phyloP scores from a whole-genome alignment of 2,113 vertebrate genomes.

The Phodopus roborovskii region DNA sequence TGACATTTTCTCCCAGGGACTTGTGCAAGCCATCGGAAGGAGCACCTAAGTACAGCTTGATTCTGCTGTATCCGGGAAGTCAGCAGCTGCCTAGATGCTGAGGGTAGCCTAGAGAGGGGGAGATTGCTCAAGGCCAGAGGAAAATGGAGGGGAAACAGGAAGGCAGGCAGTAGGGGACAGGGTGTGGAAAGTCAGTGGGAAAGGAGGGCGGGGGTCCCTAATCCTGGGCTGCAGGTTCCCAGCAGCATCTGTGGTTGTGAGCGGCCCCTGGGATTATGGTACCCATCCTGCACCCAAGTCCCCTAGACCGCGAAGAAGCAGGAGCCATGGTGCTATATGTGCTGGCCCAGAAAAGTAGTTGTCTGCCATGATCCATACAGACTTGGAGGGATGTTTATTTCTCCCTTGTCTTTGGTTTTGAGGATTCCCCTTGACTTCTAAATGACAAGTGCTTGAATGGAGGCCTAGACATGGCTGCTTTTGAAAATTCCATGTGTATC shows the following conservation, averaged over 20 bases:
- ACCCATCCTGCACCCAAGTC: not conserved
- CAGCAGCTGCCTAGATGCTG: not conserved
- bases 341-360: not conserved
- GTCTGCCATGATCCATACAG: fast-evolving
- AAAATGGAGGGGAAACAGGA: not conserved
- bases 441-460: not conserved
- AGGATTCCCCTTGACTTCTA: not conserved
- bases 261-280: not conserved
- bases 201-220: too few species aligned
- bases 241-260: fast-evolving
- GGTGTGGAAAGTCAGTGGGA: not conserved
- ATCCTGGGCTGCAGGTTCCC: not conserved
- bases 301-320: not conserved
- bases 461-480: not conserved
- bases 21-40: not conserved
- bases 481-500: fast-evolving
- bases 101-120: not conserved
- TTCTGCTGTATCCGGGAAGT: not conserved
- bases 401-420: not conserved
- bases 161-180: too few species aligned
- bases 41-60: not conserved
- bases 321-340: not conserved
- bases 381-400: not conserved
- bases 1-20: not conserved
- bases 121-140: not conserved